Percentiles rank a stretch among this genome's conserved stretches.
Conservation (phyloP, 2,888 invertebrate genomes). For the Agelastica alni region DNA sequence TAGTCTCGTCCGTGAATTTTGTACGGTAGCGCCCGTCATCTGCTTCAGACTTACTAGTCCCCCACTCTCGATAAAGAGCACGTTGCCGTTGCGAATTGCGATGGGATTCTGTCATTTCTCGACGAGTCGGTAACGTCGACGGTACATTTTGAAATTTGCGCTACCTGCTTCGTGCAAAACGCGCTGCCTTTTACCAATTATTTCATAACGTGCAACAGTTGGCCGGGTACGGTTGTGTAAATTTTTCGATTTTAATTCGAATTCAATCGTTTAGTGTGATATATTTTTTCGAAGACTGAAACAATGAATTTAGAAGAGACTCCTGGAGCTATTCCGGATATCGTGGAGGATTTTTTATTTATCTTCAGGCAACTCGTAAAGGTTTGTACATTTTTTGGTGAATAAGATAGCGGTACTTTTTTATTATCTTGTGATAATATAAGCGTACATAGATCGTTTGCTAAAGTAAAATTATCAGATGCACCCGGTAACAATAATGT, state of each 20-base stretch:
- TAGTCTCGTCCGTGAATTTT: neutral
- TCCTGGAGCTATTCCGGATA: conserved; percentile 67
- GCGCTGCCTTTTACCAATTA: neutral
- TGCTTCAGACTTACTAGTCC: neutral
- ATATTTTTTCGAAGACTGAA: too few relatives aligned
- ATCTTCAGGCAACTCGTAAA: conserved; percentile 32
- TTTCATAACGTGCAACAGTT: neutral
- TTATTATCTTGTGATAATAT: too few relatives aligned
- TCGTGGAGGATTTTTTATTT: conserved; percentile 69
- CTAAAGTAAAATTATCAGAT: too few relatives aligned
- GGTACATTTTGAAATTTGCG: neutral
- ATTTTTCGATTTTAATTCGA: too few relatives aligned
- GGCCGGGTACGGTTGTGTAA: too few relatives aligned
- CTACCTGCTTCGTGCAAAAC: neutral
- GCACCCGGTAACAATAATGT: too few relatives aligned
- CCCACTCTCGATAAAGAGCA: conserved; percentile 2
- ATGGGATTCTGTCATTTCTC: conserved; percentile 5
- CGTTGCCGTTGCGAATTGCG: neutral
- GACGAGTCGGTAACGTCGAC: neutral
- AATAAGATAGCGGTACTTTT: neutral
- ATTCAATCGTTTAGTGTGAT: neutral
- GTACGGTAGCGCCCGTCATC: neutral
- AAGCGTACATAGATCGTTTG: too few relatives aligned
- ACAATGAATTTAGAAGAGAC: conserved; percentile 72
- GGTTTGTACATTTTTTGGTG: conserved; percentile 25